These are phyloP conservation scores for Cyclargus thomasi DNA, from an alignment of 1,140 invertebrate species.

Conservation along the genomic window DNA sequence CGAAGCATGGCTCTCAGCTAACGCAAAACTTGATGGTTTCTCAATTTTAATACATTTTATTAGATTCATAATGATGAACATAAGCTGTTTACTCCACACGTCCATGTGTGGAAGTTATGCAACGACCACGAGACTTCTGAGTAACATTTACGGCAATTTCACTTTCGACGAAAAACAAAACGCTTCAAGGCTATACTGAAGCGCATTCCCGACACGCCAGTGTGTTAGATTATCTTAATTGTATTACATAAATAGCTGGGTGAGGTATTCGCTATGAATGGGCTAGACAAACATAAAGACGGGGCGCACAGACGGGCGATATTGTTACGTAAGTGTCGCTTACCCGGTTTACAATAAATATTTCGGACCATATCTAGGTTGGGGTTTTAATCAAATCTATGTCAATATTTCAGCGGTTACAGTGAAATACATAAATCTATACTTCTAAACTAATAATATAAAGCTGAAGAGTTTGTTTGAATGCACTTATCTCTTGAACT, in stretches of 20 bases:
- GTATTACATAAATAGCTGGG: conserved; percentile 17
- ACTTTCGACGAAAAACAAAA: conserved; percentile 12
- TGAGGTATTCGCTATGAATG: conserved; percentile 31
- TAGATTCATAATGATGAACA: too few species aligned
- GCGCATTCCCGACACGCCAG: neutral
- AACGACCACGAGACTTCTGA: neutral
- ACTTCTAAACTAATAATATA: too few species aligned
- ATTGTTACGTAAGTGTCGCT: neutral
- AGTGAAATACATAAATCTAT: too few species aligned
- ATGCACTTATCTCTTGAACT: too few species aligned
- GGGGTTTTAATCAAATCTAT: too few species aligned
- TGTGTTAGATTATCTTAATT: conserved; percentile 11
- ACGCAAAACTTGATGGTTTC: too few species aligned
- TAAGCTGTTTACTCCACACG: neutral
- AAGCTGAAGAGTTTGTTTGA: too few species aligned
- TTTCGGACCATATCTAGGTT: too few species aligned
- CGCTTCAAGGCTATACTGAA: neutral
- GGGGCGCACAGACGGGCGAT: neutral
- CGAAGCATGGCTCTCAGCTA: too few species aligned
- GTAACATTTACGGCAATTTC: conserved; percentile 8
- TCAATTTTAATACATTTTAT: too few species aligned
- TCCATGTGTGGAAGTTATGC: neutral
- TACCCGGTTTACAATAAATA: neutral
- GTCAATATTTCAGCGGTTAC: too few species aligned
- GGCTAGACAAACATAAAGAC: conserved; percentile 2